Conservation (phyloP, 2,113 vertebrate genomes). For the Tenrec ecaudatus region DNA sequence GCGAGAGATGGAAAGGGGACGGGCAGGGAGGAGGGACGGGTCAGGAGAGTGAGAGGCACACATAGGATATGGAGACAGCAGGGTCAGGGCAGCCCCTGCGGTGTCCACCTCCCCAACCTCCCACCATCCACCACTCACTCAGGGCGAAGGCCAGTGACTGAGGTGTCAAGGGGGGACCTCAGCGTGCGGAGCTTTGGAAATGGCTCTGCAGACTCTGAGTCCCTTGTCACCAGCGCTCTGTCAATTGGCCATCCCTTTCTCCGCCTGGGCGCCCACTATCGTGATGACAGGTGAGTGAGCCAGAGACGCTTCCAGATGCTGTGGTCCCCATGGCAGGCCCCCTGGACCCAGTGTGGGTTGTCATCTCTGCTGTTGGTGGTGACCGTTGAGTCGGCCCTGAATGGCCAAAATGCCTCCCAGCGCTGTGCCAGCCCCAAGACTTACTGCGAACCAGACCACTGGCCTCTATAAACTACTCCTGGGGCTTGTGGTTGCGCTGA, state of each 20-base stretch:
- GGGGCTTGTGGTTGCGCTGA: too few species aligned
- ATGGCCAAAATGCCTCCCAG: too few species aligned
- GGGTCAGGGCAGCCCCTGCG: background rate
- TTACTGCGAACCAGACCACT: too few species aligned
- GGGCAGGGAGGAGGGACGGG: too few species aligned
- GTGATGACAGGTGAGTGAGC: background rate
- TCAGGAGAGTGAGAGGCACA: too few species aligned
- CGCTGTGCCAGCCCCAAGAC: too few species aligned
- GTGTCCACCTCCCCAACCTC: background rate
- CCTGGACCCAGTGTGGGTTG: too few species aligned
- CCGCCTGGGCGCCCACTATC: background rate
- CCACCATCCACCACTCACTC: background rate
- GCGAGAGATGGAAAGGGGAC: background rate
- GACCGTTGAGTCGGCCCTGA: too few species aligned
- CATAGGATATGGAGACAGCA: background rate
- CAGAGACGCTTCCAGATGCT: background rate
- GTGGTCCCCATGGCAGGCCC: background rate
- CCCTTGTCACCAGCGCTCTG: background rate
- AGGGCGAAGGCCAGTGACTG: background rate
- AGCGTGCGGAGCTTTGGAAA: background rate
- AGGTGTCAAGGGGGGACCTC: background rate
- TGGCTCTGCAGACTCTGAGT: background rate
- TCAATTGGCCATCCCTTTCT: background rate
- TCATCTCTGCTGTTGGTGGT: too few species aligned
- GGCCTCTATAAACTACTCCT: too few species aligned